Base-by-base conservation (phyloP, 1,140 invertebrate species). In the Lethrus apterus region DNA sequence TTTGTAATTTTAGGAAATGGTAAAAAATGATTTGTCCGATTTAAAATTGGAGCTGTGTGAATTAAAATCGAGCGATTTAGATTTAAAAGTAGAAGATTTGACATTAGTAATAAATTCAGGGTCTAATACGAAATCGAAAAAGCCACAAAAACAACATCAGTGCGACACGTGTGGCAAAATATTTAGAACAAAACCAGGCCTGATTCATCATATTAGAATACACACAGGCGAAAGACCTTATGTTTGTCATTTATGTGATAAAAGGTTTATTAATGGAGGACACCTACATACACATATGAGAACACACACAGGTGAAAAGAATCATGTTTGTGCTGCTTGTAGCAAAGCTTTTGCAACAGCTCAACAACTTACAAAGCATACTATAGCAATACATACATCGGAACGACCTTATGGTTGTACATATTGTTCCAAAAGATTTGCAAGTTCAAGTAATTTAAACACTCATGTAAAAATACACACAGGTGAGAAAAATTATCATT, bases 301-400 rank as follows among this genome's bases (percentile, higher is more conserved):
- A 29, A 75, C 73, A 14, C 77, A 80, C 57, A 79, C 79, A 0
- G 81, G 81, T 3, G 76, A 79, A 52, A 78, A 79, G 30, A 72
- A 72, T 13, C 73, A 76, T 32, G 62, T 74, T 11, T 78, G 75
- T 51, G 67, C 72, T 19, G 70, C 71, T 9, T 77, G 75, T 23
- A 71, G 65, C 2, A 76, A 76, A 48, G 72, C 71, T 0, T 76
- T 76, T 49, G 61, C 55, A 62, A 75, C 52, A 57, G 72, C 52
- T 0, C 74, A 76, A 46, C 72, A 74, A 31, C 45, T 76, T 10
- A 74, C 73, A 0, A 74, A 76, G 68, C 74, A 58, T 69, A 78
- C 60, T 66, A 77, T 59, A 66, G 85, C 38, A 75, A 60, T 86
- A 23, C 86, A 89, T 56, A 86, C 80, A 1, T 77, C 77, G 0